Percentiles rank a stretch among this genome's conserved stretches.
Evolutionary conservation across 37 sponge, comb jelly and placozoan genomes (phyloP).

Genomic region (Diacarnus erythraeanus): DNA sequence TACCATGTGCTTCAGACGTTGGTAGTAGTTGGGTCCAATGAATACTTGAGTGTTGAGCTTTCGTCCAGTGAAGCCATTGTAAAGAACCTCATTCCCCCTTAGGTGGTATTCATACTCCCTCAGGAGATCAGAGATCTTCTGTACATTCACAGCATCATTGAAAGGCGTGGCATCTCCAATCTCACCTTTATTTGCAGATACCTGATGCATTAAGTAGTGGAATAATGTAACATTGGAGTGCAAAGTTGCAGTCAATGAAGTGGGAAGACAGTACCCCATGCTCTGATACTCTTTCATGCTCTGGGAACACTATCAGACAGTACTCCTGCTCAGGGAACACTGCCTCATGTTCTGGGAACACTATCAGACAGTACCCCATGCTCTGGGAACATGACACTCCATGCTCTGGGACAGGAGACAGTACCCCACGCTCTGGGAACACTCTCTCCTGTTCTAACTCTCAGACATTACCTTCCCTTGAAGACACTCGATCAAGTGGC

Average conservation of each 20-base stretch:
- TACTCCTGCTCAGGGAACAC: too few relatives aligned
- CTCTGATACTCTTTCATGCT: too few relatives aligned
- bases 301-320: too few relatives aligned
- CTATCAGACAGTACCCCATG: background rate
- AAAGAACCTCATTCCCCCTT: constrained; percentile 98
- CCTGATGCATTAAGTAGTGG: too few relatives aligned
- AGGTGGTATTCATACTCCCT: constrained; percentile 94
- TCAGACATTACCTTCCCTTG: constrained; percentile 98
- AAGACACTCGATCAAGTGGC: constrained; percentile 98
- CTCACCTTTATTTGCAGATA: constrained; percentile 98
- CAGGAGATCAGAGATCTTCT: constrained; percentile 96
- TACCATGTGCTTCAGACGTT: constrained; percentile 99
- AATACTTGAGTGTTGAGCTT: constrained; percentile 99
- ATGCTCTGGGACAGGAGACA: too few relatives aligned
- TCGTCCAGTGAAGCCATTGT: constrained; percentile 98
- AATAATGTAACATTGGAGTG: too few relatives aligned
- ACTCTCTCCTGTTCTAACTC: too few relatives aligned
- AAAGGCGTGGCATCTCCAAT: constrained; percentile 99
- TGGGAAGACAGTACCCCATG: too few relatives aligned
- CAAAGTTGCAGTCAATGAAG: too few relatives aligned
- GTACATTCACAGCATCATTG: constrained; percentile 98
- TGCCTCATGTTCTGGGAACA: too few relatives aligned
- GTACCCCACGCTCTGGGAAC: too few relatives aligned
- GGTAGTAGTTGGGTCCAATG: constrained; percentile 99
- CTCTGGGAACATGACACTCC: too few relatives aligned